These are phyloP conservation scores for Mus spretus DNA, from an alignment of 2,797 vertebrate species.

Conservation along the genomic window DNA sequence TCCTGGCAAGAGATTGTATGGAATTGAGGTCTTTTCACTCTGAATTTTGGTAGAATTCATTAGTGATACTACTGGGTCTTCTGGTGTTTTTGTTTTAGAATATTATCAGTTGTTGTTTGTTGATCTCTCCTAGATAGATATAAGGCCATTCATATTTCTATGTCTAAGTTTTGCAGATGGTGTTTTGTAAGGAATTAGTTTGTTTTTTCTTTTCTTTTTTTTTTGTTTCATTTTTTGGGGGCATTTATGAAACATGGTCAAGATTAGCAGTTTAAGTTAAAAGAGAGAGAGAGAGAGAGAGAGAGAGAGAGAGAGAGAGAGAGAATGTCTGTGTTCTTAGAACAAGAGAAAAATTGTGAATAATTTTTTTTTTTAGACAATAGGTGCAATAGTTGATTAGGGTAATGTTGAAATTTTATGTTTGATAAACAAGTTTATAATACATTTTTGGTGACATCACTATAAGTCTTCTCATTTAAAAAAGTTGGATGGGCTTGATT, in stretches of 20 bases:
- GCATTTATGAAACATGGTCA: neutral
- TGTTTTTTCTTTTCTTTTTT: neutral
- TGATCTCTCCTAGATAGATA: neutral
- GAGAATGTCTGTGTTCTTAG: neutral
- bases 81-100: neutral
- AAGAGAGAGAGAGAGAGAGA: neutral
- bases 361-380: neutral
- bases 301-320: neutral
- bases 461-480: neutral
- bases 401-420: neutral
- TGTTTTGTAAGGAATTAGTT: neutral
- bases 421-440: neutral
- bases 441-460: neutral
- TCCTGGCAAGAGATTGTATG: neutral
- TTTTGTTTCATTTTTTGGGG: neutral
- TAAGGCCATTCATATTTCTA: neutral
- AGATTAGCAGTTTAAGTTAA: neutral
- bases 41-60: neutral
- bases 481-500: no score
- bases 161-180: neutral
- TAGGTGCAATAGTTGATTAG: neutral
- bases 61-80: neutral
- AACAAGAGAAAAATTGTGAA: neutral
- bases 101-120: neutral
- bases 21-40: neutral